Percentiles rank a stretch among this genome's conserved stretches.
Evolutionary conservation across 2,888 invertebrate species (phyloP).

Genomic region (Drosophila kambysellisi): DNA sequence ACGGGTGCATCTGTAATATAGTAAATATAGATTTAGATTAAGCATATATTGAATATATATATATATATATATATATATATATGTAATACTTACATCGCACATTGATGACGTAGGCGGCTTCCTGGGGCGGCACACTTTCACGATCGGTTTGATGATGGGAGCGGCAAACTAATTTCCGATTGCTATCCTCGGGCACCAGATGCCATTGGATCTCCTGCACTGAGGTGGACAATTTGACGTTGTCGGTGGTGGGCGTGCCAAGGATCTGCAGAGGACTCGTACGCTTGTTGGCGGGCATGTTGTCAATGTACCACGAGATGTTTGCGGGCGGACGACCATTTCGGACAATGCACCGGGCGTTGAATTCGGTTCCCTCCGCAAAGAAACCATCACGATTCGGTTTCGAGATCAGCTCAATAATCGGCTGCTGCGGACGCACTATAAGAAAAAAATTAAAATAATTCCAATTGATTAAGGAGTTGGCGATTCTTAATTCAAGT

Average conservation of each 20-base stretch:
- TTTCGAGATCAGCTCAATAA: constrained; percentile 76
- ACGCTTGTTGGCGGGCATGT: constrained; percentile 87
- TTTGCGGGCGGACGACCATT: constrained; percentile 91
- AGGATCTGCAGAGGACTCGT: constrained; percentile 86
- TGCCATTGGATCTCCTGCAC: constrained; percentile 88
- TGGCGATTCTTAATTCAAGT: not conserved
- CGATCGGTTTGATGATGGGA: constrained; percentile 87
- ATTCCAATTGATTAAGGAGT: not conserved
- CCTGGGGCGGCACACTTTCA: constrained; percentile 81
- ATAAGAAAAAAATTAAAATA: not conserved
- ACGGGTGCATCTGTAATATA: constrained; percentile 88
- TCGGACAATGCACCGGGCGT: constrained; percentile 89
- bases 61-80: too few species aligned
- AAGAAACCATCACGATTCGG: constrained; percentile 81
- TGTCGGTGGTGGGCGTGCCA: constrained; percentile 85
- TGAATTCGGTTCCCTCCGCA: constrained; percentile 87
- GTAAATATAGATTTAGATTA: not conserved
- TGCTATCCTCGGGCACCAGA: constrained; percentile 89
- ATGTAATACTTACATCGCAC: constrained; percentile 87
- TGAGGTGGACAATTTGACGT: constrained; percentile 88
- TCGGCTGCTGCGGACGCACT: constrained; percentile 84
- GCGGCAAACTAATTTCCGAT: constrained; percentile 88
- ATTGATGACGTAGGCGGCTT: constrained; percentile 84
- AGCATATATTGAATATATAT: not conserved
- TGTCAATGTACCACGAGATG: constrained; percentile 90